A percentile compares a stretch with the other conserved stretches of the same genome.
phyloP scores from a whole-genome alignment of 2,888 invertebrate species.

The Exephanes ischioxanthus region DNA sequence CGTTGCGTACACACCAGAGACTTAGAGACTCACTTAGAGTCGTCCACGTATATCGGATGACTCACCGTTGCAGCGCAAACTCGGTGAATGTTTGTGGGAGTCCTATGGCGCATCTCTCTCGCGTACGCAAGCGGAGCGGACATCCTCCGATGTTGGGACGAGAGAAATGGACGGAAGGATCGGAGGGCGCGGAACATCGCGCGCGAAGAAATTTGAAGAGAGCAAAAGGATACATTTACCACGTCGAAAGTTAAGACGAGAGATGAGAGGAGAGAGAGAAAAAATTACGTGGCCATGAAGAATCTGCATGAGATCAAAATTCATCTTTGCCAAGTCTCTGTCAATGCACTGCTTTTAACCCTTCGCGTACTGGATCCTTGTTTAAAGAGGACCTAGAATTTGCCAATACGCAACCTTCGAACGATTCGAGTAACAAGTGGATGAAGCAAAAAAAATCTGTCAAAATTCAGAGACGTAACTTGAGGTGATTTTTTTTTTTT shows the following conservation, averaged over 20 bases:
- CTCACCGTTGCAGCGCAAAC: conserved; percentile 1
- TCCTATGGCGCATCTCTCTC: neutral
- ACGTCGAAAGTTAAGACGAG: neutral
- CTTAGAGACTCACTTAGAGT: neutral
- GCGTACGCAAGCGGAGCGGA: neutral
- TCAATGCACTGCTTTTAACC: too few species aligned
- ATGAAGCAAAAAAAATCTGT: too few species aligned
- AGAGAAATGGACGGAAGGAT: neutral
- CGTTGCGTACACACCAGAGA: neutral
- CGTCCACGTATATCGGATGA: neutral
- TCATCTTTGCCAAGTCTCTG: too few species aligned
- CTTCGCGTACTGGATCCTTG: too few species aligned
- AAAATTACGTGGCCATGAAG: neutral
- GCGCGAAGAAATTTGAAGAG: neutral
- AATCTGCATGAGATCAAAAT: too few species aligned
- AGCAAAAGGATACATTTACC: neutral
- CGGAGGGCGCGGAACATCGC: neutral
- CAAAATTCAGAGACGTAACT: too few species aligned
- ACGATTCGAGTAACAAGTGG: too few species aligned
- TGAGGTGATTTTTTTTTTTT: too few species aligned
- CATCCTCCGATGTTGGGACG: neutral
- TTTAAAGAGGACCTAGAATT: too few species aligned
- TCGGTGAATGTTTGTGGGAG: neutral
- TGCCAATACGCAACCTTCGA: too few species aligned
- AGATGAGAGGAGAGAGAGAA: too few species aligned